These are phyloP conservation scores for Steinernema hermaphroditum DNA, from an alignment of 2,888 invertebrate genomes.

Conservation along the genomic window DNA sequence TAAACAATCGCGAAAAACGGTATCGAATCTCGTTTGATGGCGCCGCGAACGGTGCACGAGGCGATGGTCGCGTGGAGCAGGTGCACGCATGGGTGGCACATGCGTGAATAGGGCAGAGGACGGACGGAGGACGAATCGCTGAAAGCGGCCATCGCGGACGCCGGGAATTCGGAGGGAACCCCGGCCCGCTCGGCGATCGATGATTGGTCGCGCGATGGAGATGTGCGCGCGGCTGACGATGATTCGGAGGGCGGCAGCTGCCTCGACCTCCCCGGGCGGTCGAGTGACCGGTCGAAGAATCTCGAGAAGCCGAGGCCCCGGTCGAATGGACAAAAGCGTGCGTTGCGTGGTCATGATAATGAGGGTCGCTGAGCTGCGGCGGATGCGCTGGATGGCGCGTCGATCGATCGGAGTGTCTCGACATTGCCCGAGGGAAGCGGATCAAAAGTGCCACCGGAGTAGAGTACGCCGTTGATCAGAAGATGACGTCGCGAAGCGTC, in stretches of 20 bases:
- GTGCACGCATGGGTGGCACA: neutral
- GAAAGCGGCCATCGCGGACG: neutral
- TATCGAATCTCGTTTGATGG: neutral
- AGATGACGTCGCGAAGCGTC: neutral
- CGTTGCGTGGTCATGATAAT: neutral
- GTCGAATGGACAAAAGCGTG: neutral
- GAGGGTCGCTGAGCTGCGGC: neutral
- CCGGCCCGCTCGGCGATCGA: slow-evolving; percentile 19
- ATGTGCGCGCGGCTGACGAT: slow-evolving; percentile 12
- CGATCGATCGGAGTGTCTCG: neutral
- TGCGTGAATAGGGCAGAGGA: neutral
- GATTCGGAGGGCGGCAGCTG: slow-evolving; percentile 4
- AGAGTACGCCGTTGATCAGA: neutral
- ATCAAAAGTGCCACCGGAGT: neutral
- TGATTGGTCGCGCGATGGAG: slow-evolving; percentile 14
- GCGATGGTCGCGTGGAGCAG: neutral
- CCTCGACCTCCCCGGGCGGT: neutral
- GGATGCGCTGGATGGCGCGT: neutral
- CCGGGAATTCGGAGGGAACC: slow-evolving; percentile 19
- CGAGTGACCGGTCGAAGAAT: no score
- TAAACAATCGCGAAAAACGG: no score
- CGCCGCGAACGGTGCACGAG: neutral
- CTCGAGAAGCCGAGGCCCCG: neutral
- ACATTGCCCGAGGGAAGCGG: neutral
- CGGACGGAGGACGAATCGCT: neutral